Evolutionary conservation across 2,888 invertebrate genomes (phyloP).

Genomic region (Pseudococcus viburni): DNA sequence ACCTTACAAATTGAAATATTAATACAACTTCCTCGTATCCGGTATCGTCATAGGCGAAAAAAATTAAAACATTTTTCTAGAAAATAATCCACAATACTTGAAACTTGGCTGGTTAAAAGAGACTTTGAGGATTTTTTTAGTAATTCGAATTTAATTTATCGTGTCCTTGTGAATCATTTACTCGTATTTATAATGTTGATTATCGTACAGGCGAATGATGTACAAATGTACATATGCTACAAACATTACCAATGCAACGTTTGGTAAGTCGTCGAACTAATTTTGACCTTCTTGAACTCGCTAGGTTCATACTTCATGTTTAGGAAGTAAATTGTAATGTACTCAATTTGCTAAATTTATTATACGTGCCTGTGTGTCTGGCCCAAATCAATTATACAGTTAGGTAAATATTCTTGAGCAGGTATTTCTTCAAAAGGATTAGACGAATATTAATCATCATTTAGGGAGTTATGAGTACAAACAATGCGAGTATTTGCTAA

Average conservation of each 20-base stretch:
- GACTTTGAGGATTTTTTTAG: slow-evolving; percentile 2
- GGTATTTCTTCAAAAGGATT: background rate
- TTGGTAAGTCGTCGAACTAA: slow-evolving; percentile 34
- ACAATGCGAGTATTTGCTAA: too few relatives aligned
- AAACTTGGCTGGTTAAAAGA: background rate
- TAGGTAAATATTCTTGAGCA: background rate
- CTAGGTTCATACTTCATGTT: background rate
- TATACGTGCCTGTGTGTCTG: background rate
- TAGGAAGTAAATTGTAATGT: slow-evolving; percentile 25
- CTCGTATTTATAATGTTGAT: background rate
- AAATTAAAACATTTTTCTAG: too few relatives aligned
- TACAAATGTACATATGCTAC: background rate
- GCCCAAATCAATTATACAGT: background rate
- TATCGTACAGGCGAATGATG: background rate
- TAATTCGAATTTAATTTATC: background rate
- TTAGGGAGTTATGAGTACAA: too few relatives aligned
- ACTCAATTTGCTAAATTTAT: background rate
- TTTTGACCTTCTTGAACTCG: slow-evolving; percentile 51
- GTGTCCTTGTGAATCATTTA: background rate
- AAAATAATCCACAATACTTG: too few relatives aligned
- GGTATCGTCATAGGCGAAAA: too few relatives aligned
- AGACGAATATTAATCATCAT: background rate
- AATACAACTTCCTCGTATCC: too few relatives aligned
- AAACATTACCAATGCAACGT: background rate
- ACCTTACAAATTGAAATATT: too few relatives aligned